These are phyloP conservation scores for Xiphias gladius DNA, from an alignment of 2,113 vertebrate species.

Conservation along the genomic window DNA sequence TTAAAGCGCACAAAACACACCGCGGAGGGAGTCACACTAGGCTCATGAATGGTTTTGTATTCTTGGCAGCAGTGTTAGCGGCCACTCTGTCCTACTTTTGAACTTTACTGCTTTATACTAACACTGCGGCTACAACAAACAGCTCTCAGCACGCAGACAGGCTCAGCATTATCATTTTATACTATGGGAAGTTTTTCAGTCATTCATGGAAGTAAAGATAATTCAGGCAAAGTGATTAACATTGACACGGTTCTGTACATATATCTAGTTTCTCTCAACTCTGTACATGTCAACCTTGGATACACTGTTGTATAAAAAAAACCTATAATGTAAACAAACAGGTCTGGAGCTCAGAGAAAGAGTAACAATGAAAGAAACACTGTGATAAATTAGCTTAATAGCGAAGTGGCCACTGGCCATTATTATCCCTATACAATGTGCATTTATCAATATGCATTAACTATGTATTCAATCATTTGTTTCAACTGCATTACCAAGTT, in stretches of 20 bases:
- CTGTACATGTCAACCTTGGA: not conserved
- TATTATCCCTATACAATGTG: not conserved
- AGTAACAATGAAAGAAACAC: not conserved
- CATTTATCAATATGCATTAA: not conserved
- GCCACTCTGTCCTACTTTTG: conserved; percentile 35
- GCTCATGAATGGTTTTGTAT: conserved; percentile 12
- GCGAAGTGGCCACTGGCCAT: not conserved
- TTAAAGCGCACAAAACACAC: conserved; percentile 14
- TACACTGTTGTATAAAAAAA: not conserved
- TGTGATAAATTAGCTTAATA: not conserved
- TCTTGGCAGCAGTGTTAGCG: not conserved
- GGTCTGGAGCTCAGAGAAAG: not conserved
- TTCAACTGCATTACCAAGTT: too few relatives aligned
- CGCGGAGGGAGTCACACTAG: not conserved
- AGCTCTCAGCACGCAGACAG: not conserved
- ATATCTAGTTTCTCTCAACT: not conserved
- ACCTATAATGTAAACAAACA: not conserved
- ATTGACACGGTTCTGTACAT: not conserved
- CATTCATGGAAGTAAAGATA: conserved; percentile 2
- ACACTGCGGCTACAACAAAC: conserved; percentile 8
- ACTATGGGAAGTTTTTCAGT: conserved; percentile 1
- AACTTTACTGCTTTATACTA: conserved; percentile 30
- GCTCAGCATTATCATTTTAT: not conserved
- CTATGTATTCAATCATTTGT: not conserved
- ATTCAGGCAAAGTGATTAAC: not conserved